These are phyloP conservation scores for Neopipo cinnamomea DNA, from an alignment of 2,113 vertebrate species.

Conservation along the genomic window DNA sequence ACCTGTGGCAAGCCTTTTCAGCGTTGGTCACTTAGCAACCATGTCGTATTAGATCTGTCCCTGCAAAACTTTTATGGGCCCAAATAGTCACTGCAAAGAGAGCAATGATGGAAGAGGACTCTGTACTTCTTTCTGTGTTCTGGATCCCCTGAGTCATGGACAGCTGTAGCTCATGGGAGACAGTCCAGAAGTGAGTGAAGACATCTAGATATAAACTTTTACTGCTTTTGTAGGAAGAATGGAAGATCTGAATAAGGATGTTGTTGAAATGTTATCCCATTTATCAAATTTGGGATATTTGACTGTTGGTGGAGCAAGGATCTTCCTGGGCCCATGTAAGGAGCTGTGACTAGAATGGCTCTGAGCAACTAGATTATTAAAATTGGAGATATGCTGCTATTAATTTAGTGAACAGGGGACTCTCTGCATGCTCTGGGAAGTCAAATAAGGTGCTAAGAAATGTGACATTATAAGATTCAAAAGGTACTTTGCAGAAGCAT, in stretches of 20 bases:
- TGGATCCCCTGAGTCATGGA: neutral
- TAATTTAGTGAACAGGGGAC: neutral
- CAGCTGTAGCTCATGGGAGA: neutral
- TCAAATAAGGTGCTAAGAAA: neutral
- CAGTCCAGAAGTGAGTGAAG: neutral
- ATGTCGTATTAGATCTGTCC: neutral
- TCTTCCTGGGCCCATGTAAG: neutral
- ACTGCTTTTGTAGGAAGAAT: neutral
- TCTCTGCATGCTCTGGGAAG: neutral
- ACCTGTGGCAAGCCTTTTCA: neutral
- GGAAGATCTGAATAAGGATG: neutral
- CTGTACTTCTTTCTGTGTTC: neutral
- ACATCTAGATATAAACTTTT: neutral
- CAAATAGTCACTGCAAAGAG: neutral
- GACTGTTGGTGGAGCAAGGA: neutral
- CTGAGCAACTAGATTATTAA: neutral
- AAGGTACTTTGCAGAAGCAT: neutral
- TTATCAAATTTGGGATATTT: neutral
- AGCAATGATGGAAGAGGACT: neutral
- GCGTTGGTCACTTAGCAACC: fast-evolving
- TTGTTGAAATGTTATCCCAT: neutral
- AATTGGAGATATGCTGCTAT: neutral
- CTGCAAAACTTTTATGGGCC: fast-evolving
- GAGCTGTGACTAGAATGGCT: neutral
- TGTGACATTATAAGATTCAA: too few species aligned